Percentiles rank a stretch among this genome's conserved stretches.
Evolutionary conservation across 2,113 vertebrate species (phyloP).

Genomic region (Reinhardtius hippoglossoides): DNA sequence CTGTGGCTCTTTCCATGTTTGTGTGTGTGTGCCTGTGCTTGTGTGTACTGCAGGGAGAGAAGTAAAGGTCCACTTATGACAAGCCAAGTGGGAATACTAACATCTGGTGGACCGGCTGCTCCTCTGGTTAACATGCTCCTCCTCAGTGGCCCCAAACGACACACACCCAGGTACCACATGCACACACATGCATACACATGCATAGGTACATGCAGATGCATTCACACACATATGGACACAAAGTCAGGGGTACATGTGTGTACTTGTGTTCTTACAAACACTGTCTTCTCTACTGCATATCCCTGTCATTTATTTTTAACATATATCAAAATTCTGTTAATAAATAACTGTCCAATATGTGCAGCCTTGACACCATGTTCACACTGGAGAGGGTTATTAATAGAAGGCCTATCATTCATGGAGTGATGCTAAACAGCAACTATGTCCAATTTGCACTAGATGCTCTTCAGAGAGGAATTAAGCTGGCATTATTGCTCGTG

Average conservation of each 20-base stretch:
- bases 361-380: slow-evolving; percentile 34
- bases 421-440: slow-evolving; percentile 66
- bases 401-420: slow-evolving; percentile 59
- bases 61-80: slow-evolving; percentile 83
- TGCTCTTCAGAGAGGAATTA: slow-evolving; percentile 74
- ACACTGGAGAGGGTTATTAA: slow-evolving; percentile 42
- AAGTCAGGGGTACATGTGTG: slow-evolving; percentile 12
- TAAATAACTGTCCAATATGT: slow-evolving; percentile 32
- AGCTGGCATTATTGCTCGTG: slow-evolving; percentile 68
- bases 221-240: slow-evolving; percentile 33
- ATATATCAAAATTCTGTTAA: slow-evolving; percentile 15
- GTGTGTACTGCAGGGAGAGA: slow-evolving; percentile 61
- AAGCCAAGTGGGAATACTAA: slow-evolving; percentile 79
- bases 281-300: slow-evolving; percentile 2
- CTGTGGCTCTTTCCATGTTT: slow-evolving; percentile 21
- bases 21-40: slow-evolving; percentile 45
- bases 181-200: slow-evolving; percentile 54
- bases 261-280: neutral
- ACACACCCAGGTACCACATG: slow-evolving; percentile 54
- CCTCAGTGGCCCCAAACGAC: slow-evolving; percentile 72
- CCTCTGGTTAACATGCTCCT: slow-evolving; percentile 83
- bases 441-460: slow-evolving; percentile 74
- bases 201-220: slow-evolving; percentile 38
- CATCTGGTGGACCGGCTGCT: slow-evolving; percentile 85
- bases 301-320: slow-evolving; percentile 8